phyloP scores from a whole-genome alignment of 2,888 invertebrate species.

The Heliconius charithonia region DNA sequence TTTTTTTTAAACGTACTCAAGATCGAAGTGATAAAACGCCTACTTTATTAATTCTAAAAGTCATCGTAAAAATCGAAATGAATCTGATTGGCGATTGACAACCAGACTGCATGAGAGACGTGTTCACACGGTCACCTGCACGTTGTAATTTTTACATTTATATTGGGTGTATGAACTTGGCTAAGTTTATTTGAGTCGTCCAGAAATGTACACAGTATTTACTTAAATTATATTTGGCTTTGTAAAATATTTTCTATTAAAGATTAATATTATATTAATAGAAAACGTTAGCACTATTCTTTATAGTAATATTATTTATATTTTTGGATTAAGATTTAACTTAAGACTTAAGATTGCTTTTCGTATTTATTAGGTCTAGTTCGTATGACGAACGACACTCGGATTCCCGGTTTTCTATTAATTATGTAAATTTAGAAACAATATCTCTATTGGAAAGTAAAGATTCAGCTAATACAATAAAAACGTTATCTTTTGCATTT shows the following conservation, averaged over 20 bases:
- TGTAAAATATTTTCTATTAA: not conserved
- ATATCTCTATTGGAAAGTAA: too few species aligned
- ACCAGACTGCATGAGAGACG: conserved; percentile 18
- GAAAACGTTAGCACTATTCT: not conserved
- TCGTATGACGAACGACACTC: too few species aligned
- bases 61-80: conserved; percentile 35
- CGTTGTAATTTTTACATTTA: not conserved
- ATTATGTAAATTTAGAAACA: too few species aligned
- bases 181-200: conserved; percentile 4
- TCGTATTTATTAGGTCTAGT: not conserved
- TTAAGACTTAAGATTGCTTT: too few species aligned
- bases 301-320: too few species aligned
- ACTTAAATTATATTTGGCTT: not conserved
- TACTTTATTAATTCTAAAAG: conserved; percentile 39
- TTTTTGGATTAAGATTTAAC: too few species aligned
- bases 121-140: conserved; percentile 1
- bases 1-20: conserved; percentile 31
- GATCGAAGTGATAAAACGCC: conserved; percentile 37
- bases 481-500: too few species aligned
- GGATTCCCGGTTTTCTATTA: too few species aligned
- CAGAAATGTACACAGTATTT: not conserved
- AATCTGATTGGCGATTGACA: conserved; percentile 38
- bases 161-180: not conserved
- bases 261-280: too few species aligned
- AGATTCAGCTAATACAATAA: too few species aligned